Percentiles rank a stretch among this genome's conserved stretches.
phyloP scores from a whole-genome alignment of 2,113 vertebrate species.

The Gymnobelideus leadbeateri region DNA sequence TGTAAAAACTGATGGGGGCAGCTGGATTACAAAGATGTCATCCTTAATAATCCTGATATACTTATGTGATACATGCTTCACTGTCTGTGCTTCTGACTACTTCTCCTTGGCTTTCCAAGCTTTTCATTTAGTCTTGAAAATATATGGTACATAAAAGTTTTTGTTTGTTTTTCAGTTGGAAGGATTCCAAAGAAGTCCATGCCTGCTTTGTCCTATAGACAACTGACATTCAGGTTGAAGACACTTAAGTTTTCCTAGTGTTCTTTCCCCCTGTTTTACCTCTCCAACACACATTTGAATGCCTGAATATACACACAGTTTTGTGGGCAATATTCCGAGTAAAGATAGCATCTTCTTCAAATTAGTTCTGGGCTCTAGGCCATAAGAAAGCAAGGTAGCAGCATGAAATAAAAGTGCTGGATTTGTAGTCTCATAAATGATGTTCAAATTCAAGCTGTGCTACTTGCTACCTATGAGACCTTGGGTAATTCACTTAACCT shows the following conservation, averaged over 20 bases:
- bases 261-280: not conserved
- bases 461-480: not conserved
- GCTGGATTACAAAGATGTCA: not conserved
- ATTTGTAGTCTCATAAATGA: not conserved
- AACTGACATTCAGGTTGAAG: not conserved
- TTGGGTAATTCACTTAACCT: not conserved
- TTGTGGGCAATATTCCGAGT: not conserved
- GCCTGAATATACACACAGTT: not conserved
- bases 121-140: not conserved
- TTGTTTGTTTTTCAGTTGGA: not conserved
- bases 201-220: not conserved
- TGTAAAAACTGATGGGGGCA: slow-evolving; percentile 15
- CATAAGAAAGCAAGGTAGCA: not conserved
- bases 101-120: not conserved
- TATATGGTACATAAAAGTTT: not conserved
- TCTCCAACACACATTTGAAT: not conserved
- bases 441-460: not conserved
- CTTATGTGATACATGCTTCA: not conserved
- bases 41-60: not conserved
- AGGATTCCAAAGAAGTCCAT: not conserved
- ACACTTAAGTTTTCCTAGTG: not conserved
- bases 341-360: not conserved
- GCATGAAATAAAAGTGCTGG: not conserved
- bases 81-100: not conserved
- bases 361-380: not conserved